phyloP scores from a whole-genome alignment of 2,113 vertebrate genomes.

The Dasyurus viverrinus region DNA sequence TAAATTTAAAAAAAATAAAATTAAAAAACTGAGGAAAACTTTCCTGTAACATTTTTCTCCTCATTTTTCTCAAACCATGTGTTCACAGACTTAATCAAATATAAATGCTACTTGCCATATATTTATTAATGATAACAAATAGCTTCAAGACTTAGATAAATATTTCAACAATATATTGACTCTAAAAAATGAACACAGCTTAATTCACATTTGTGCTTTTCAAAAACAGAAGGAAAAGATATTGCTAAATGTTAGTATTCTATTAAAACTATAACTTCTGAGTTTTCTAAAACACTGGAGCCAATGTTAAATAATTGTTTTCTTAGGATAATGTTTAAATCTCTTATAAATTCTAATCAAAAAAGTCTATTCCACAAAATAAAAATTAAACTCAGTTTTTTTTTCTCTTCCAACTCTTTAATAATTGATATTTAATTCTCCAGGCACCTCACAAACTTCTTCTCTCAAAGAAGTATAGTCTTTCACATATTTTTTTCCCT shows the following conservation, averaged over 20 bases:
- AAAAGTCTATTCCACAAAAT: neutral
- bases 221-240: neutral
- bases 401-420: neutral
- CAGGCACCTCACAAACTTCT: neutral
- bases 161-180: neutral
- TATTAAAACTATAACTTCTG: neutral
- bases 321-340: neutral
- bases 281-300: neutral
- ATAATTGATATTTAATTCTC: neutral
- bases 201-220: neutral
- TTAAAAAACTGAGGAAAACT: no score
- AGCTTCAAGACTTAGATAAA: neutral
- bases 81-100: no score
- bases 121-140: neutral
- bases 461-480: neutral
- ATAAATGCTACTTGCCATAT: neutral
- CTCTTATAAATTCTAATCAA: neutral
- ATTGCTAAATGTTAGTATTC: neutral
- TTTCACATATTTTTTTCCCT: neutral
- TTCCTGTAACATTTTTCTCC: no score
- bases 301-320: neutral
- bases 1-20: no score
- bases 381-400: neutral
- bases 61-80: no score
- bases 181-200: neutral